A percentile compares a stretch with the other conserved stretches of the same genome.
Conservation (phyloP, 92 coral and sea anemone species). For the Heliopora coerulea region DNA sequence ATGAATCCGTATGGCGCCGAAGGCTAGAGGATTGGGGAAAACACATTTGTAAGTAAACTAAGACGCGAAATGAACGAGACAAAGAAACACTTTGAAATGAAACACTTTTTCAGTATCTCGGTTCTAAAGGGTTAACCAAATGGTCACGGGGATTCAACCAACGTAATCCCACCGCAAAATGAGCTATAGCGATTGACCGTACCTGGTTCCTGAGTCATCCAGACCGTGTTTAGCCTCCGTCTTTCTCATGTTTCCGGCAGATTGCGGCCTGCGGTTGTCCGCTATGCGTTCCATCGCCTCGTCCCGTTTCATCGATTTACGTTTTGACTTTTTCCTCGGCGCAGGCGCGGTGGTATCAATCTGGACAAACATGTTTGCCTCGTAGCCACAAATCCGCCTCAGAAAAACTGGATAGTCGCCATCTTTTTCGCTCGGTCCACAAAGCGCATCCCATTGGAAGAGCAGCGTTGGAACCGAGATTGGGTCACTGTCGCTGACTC, state of each 20-base stretch:
- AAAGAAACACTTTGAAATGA: no score
- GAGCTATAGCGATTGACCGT: background rate
- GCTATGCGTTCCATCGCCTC: constrained; percentile 5
- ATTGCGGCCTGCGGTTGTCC: constrained; percentile 28
- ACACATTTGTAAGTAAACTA: no score
- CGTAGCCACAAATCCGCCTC: constrained; percentile 72
- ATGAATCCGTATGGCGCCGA: constrained; percentile 30
- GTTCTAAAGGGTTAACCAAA: no score
- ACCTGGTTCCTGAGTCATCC: constrained; percentile 35
- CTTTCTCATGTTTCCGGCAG: constrained; percentile 13
- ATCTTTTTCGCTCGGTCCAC: constrained; percentile 73
- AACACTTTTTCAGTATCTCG: no score
- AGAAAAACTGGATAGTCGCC: constrained; percentile 84
- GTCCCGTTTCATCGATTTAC: constrained; percentile 42
- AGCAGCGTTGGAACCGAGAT: constrained; percentile 70
- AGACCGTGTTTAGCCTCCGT: constrained; percentile 2
- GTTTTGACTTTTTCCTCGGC: constrained; percentile 50
- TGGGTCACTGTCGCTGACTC: constrained; percentile 75
- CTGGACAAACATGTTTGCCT: constrained; percentile 82
- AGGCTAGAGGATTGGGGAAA: background rate
- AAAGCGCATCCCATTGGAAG: constrained; percentile 94
- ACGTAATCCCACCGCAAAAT: no score
- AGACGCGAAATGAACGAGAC: no score
- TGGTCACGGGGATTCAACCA: no score
- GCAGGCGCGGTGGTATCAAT: constrained; percentile 97